Evolutionary conservation across 2,113 vertebrate species (phyloP).

Genomic region (Anoplopoma fimbria): DNA sequence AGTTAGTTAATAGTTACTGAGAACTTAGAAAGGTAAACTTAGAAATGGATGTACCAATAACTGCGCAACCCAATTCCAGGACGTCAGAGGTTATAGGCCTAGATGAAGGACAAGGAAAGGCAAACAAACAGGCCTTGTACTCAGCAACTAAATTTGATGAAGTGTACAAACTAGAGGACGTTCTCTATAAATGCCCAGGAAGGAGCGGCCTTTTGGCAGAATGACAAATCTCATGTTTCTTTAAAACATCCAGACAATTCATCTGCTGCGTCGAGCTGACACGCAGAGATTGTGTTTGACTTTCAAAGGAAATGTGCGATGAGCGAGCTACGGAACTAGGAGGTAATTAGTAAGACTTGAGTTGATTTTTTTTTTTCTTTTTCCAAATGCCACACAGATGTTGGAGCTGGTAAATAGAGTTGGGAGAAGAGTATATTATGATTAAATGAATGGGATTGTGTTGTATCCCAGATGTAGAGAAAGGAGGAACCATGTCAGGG

Average conservation of each 20-base stretch:
- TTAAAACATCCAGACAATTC: slow-evolving; percentile 58
- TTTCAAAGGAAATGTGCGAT: slow-evolving; percentile 67
- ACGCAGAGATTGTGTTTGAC: slow-evolving; percentile 60
- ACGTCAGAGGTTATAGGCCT: background rate
- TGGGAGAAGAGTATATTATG: slow-evolving; percentile 62
- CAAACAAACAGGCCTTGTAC: slow-evolving; percentile 33
- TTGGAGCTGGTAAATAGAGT: slow-evolving; percentile 62
- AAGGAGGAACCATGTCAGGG: slow-evolving; percentile 22
- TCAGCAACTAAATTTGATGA: slow-evolving; percentile 50
- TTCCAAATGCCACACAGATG: slow-evolving; percentile 67
- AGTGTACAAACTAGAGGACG: slow-evolving; percentile 44
- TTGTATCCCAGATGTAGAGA: slow-evolving; percentile 51
- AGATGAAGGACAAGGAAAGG: slow-evolving; percentile 29
- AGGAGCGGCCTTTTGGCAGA: slow-evolving; percentile 55
- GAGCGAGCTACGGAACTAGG: slow-evolving; percentile 39
- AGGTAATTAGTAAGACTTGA: slow-evolving; percentile 68
- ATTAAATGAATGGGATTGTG: slow-evolving; percentile 71
- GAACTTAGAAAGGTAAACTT: background rate
- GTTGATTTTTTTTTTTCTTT: slow-evolving; percentile 21
- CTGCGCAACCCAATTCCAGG: background rate
- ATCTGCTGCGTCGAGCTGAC: slow-evolving; percentile 57
- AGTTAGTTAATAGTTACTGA: background rate
- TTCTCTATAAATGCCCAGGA: slow-evolving; percentile 46
- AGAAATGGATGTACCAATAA: background rate
- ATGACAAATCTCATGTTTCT: slow-evolving; percentile 58